These are phyloP conservation scores for Caenorhabditis briggsae DNA, from an alignment of 1,140 invertebrate species.

Conservation along the genomic window DNA sequence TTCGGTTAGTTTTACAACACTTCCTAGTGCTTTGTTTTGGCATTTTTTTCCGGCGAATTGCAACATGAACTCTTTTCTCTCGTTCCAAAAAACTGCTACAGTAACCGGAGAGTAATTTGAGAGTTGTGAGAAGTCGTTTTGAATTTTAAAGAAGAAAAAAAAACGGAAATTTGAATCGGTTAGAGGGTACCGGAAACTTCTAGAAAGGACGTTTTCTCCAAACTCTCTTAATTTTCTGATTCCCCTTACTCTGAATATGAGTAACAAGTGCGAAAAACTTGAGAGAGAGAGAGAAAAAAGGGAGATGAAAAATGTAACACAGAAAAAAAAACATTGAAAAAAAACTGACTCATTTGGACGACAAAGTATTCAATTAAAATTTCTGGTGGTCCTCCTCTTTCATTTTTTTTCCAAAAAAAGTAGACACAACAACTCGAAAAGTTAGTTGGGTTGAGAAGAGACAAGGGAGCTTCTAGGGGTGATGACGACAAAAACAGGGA, in stretches of 20 bases:
- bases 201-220: slow-evolving; percentile 6
- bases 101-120: slow-evolving; percentile 11
- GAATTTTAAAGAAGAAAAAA: background rate
- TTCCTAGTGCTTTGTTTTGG: background rate
- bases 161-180: slow-evolving; percentile 32
- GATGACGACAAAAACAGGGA: background rate
- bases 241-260: slow-evolving; percentile 2
- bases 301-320: background rate
- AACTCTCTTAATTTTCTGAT: background rate
- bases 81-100: background rate
- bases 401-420: background rate
- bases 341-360: slow-evolving; percentile 9
- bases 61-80: background rate
- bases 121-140: background rate
- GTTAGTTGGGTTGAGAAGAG: background rate
- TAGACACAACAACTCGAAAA: background rate
- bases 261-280: background rate
- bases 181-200: background rate
- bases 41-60: background rate
- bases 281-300: background rate
- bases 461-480: background rate
- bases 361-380: background rate
- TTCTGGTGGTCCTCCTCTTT: background rate
- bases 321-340: background rate
- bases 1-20: background rate